These are phyloP conservation scores for Galeopterus variegatus DNA, from an alignment of 2,113 vertebrate genomes.

Conservation along the genomic window DNA sequence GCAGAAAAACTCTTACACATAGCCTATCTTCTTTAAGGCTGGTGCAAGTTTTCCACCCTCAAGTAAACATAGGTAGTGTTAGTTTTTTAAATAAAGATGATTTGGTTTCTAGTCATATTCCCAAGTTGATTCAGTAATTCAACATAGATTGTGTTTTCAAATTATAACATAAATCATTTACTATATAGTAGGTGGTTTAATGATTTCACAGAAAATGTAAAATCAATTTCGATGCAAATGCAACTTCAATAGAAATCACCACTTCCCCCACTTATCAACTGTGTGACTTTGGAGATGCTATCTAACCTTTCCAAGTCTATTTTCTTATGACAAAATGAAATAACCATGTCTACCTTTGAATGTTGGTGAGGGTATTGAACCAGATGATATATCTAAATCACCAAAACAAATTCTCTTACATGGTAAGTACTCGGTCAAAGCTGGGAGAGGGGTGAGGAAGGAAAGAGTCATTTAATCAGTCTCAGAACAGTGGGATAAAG, in stretches of 20 bases:
- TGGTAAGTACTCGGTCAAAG: constrained; percentile 19
- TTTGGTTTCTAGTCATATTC: constrained; percentile 82
- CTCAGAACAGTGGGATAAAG: constrained; percentile 1
- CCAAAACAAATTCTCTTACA: constrained; percentile 54
- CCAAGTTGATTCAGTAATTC: constrained; percentile 84
- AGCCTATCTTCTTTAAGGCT: constrained; percentile 63
- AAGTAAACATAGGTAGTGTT: constrained; percentile 77
- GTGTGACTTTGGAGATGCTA: constrained; percentile 73
- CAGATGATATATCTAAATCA: constrained; percentile 39
- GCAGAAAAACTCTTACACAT: neutral
- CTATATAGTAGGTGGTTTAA: constrained; percentile 84
- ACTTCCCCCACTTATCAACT: constrained; percentile 72
- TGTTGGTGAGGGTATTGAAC: constrained; percentile 21
- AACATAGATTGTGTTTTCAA: constrained; percentile 82
- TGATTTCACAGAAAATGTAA: constrained; percentile 85
- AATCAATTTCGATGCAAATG: constrained; percentile 85
- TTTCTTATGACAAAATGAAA: constrained; percentile 58
- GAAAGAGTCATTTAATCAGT: neutral
- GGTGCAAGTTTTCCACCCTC: constrained; percentile 64
- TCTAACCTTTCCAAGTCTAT: constrained; percentile 73
- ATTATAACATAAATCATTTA: constrained; percentile 85
- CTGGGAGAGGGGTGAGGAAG: rapidly evolving
- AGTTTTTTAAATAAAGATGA: constrained; percentile 85
- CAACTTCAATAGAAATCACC: constrained; percentile 80
- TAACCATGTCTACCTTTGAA: constrained; percentile 57